phyloP scores from a whole-genome alignment of 92 coral and sea anemone species.

The Virgularia gustaviana region DNA sequence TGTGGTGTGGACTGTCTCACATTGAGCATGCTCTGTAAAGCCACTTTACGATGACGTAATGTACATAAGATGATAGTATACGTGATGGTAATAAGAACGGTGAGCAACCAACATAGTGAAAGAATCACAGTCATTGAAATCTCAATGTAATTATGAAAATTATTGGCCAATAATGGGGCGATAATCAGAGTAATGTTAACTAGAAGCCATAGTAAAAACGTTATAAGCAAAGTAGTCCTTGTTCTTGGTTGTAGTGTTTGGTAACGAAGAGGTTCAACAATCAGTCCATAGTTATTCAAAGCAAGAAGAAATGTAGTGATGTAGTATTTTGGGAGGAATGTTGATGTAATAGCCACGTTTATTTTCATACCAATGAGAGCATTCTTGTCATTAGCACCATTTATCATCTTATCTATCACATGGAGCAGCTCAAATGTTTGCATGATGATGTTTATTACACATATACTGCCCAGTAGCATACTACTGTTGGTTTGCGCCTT shows the following conservation, averaged over 20 bases:
- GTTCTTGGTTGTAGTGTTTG: neutral
- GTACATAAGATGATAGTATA: slow-evolving; percentile 1
- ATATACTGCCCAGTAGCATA: slow-evolving; percentile 6
- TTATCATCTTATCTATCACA: neutral
- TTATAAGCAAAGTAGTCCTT: slow-evolving; percentile 1
- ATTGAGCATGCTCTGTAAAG: neutral
- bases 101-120: slow-evolving; percentile 1
- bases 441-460: neutral
- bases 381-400: neutral
- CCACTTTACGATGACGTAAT: neutral
- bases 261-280: slow-evolving; percentile 16
- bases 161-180: neutral
- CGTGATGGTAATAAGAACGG: neutral
- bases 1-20: neutral
- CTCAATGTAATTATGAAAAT: slow-evolving; percentile 1
- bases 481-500: neutral
- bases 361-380: neutral
- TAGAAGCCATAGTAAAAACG: neutral
- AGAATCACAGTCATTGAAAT: neutral
- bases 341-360: neutral
- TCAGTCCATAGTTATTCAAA: neutral
- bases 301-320: slow-evolving; percentile 7
- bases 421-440: neutral
- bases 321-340: slow-evolving; percentile 21
- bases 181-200: neutral